These are phyloP conservation scores for Cotesia typhae DNA, from an alignment of 1,140 invertebrate genomes.

Conservation along the genomic window DNA sequence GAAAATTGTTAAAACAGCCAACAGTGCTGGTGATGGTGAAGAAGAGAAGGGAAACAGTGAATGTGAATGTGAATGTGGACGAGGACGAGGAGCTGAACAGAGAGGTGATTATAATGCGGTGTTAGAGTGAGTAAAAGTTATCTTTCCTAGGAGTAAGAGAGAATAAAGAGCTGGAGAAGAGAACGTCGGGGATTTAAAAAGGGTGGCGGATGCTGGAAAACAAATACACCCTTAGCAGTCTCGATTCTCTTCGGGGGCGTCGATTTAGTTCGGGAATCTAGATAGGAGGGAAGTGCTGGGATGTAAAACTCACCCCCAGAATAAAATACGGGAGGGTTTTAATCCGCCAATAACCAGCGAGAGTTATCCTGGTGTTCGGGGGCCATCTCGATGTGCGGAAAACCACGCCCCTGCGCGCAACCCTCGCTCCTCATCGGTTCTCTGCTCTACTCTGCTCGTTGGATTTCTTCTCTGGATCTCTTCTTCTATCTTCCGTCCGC, in stretches of 20 bases:
- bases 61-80: neutral
- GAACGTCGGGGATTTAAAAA: neutral
- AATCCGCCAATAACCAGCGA: constrained; percentile 27
- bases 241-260: too few relatives aligned
- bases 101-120: too few relatives aligned
- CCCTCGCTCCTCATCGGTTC: constrained; percentile 42
- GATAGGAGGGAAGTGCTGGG: neutral
- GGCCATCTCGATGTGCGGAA: constrained; percentile 11
- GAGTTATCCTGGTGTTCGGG: constrained; percentile 15
- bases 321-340: constrained; percentile 26
- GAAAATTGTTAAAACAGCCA: constrained; percentile 32
- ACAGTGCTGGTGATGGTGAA: neutral
- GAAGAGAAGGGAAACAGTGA: too few relatives aligned
- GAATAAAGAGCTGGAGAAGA: neutral
- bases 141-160: constrained; percentile 26
- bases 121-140: too few relatives aligned
- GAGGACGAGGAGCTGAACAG: too few relatives aligned
- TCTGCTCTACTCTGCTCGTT: too few relatives aligned
- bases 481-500: too few relatives aligned
- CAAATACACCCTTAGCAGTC: too few relatives aligned
- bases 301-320: neutral
- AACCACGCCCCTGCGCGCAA: constrained; percentile 41
- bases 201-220: too few relatives aligned
- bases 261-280: neutral
- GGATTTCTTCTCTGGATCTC: too few relatives aligned